phyloP scores from a whole-genome alignment of 2,113 vertebrate species.

The Tychaedon coryphoeus region DNA sequence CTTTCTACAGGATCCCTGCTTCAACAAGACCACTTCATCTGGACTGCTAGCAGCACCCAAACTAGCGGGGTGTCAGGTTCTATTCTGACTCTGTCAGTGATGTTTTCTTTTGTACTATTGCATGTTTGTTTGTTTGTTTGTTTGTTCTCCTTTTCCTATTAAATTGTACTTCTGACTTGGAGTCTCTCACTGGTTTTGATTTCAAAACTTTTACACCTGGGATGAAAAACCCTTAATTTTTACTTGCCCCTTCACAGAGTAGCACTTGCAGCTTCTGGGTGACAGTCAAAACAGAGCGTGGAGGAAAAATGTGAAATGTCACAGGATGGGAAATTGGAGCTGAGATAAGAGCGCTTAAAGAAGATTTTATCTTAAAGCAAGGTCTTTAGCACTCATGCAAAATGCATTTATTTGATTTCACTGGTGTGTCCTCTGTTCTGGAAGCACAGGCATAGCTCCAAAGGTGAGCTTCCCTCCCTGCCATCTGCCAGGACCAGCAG shows the following conservation, averaged over 20 bases:
- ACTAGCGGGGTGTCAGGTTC: too few species aligned
- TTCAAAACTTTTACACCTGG: too few species aligned
- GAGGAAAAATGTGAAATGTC: not conserved
- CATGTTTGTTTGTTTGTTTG: too few species aligned
- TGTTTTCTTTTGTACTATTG: too few species aligned
- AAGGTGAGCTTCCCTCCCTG: not conserved
- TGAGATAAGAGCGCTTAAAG: not conserved
- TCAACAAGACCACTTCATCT: too few species aligned
- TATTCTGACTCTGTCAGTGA: too few species aligned
- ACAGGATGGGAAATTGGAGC: not conserved
- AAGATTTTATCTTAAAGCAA: not conserved
- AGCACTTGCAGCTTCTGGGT: not conserved
- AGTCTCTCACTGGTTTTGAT: too few species aligned
- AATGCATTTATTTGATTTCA: not conserved
- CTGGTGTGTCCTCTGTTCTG: not conserved
- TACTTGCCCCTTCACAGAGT: not conserved
- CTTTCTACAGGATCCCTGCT: too few species aligned
- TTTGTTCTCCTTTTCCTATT: too few species aligned
- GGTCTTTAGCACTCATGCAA: not conserved
- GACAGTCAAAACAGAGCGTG: not conserved
- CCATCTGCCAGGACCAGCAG: not conserved
- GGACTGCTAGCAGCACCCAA: too few species aligned
- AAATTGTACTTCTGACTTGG: too few species aligned
- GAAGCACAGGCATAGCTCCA: not conserved
- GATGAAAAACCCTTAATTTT: not conserved